Conservation (phyloP, 2,113 vertebrate genomes). For the Eurystomus gularis region DNA sequence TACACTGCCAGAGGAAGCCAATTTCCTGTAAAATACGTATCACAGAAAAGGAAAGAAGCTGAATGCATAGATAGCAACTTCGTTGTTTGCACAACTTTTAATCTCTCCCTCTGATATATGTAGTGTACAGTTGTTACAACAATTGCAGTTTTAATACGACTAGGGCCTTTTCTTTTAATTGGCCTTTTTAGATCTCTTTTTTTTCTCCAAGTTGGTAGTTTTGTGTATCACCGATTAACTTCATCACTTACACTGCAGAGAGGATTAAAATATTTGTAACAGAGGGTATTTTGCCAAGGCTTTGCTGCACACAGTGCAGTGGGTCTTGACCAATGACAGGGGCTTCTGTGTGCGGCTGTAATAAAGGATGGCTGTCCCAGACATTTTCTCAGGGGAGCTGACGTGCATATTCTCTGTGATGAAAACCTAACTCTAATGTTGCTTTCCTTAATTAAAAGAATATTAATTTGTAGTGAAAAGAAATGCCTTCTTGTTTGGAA, state of each 20-base stretch:
- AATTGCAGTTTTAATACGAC: not conserved
- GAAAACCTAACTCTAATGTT: not conserved
- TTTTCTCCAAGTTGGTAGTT: not conserved
- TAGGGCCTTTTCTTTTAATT: not conserved
- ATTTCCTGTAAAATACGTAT: not conserved
- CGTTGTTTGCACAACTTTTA: not conserved
- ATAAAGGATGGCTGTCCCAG: not conserved
- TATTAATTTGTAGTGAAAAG: not conserved
- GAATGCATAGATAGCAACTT: not conserved
- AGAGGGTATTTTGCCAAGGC: not conserved
- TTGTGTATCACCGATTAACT: not conserved
- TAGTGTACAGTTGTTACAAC: not conserved
- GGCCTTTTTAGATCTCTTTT: not conserved
- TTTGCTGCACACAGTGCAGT: not conserved
- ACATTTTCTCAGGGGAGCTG: not conserved
- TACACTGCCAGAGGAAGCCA: not conserved
- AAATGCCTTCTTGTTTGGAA: not conserved
- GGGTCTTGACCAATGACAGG: rapidly evolving
- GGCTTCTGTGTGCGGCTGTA: not conserved
- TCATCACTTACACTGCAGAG: not conserved
- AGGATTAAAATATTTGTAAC: not conserved
- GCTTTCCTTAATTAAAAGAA: not conserved
- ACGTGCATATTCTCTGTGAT: not conserved
- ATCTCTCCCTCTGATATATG: not conserved
- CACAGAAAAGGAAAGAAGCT: not conserved